Percentiles rank a stretch among this genome's conserved stretches.
Conservation (phyloP, 2,113 vertebrate species). For the Xiphorhynchus elegans region DNA sequence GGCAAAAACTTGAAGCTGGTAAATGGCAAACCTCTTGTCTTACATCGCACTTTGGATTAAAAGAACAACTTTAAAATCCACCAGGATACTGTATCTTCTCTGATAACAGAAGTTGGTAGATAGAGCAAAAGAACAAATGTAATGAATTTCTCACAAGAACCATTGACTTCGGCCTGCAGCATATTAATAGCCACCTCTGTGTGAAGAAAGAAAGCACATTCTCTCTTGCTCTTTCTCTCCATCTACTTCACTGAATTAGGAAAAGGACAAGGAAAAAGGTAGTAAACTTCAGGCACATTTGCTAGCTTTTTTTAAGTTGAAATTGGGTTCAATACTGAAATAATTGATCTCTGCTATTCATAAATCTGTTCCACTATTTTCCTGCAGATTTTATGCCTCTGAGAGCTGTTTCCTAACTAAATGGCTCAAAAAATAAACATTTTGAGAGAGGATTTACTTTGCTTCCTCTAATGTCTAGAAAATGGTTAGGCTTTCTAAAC, state of each 20-base stretch:
- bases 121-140: not conserved
- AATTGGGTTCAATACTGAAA: not conserved
- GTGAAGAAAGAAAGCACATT: not conserved
- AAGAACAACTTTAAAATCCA: not conserved
- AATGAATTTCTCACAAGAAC: not conserved
- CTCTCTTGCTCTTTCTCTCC: not conserved
- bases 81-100: not conserved
- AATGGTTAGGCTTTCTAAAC: not conserved
- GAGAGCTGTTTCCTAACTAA: not conserved
- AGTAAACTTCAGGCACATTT: not conserved
- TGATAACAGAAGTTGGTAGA: not conserved
- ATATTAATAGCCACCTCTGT: accelerated
- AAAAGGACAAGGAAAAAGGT: not conserved
- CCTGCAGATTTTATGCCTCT: not conserved
- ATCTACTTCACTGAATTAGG: not conserved
- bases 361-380: not conserved
- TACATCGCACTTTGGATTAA: not conserved
- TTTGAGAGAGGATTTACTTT: not conserved
- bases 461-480: not conserved
- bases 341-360: not conserved
- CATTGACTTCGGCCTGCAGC: accelerated
- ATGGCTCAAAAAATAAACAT: not conserved
- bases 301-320: not conserved
- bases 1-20: not conserved
- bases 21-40: not conserved